Conservation (phyloP, 2,888 invertebrate species). For the Sabatieria punctata region DNA sequence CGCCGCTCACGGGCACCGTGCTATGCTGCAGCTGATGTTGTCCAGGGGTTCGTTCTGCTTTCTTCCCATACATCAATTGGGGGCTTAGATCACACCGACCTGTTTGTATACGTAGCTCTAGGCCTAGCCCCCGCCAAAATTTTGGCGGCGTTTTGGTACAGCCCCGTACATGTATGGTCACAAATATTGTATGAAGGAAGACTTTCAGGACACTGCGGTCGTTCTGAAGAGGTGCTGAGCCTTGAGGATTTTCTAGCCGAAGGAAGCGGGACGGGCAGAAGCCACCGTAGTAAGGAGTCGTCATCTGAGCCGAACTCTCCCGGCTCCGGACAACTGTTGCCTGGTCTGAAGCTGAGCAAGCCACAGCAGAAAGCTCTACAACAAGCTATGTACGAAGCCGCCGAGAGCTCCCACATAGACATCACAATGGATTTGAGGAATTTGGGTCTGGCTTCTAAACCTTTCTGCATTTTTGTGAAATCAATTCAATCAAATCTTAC, state of each 20-base stretch:
- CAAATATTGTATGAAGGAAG: too few relatives aligned
- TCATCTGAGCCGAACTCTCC: background rate
- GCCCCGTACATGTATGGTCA: too few relatives aligned
- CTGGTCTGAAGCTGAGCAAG: constrained; percentile 8
- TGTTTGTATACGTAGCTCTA: too few relatives aligned
- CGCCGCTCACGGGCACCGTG: constrained; percentile 66
- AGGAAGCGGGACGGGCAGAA: constrained; percentile 43
- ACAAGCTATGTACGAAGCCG: constrained; percentile 83
- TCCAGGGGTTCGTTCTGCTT: constrained; percentile 35
- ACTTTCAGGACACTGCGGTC: too few relatives aligned
- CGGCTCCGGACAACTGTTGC: background rate
- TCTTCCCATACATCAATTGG: too few relatives aligned
- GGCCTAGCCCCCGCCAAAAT: too few relatives aligned
- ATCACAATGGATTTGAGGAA: constrained; percentile 70
- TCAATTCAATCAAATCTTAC: too few relatives aligned
- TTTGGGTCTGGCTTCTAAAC: constrained; percentile 37
- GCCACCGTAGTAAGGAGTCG: too few relatives aligned
- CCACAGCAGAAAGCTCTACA: constrained; percentile 10
- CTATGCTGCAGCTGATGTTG: constrained; percentile 56
- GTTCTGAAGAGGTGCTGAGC: constrained; percentile 57
- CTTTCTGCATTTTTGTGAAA: background rate
- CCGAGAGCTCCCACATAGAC: constrained; percentile 74
- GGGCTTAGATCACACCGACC: too few relatives aligned
- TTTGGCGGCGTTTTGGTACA: too few relatives aligned
- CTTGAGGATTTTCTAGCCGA: constrained; percentile 80